phyloP scores from a whole-genome alignment of 2,888 invertebrate species.

The Aelia acuminata region DNA sequence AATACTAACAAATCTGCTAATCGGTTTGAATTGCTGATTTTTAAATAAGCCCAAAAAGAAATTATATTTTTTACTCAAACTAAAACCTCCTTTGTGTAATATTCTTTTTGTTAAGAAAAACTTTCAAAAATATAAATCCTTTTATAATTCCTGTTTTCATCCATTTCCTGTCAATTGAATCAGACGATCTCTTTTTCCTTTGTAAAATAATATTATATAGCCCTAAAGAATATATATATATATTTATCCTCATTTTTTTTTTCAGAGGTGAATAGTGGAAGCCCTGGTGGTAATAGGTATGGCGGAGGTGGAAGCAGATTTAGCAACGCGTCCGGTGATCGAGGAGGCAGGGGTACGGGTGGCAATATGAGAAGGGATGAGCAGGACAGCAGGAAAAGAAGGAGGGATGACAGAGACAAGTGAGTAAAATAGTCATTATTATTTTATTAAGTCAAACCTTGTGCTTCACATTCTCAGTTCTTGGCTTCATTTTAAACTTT shows the following conservation, averaged over 20 bases:
- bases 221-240: neutral
- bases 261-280: slow-evolving; percentile 63
- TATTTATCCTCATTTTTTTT: neutral
- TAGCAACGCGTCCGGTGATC: slow-evolving; percentile 58
- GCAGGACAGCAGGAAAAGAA: slow-evolving; percentile 56
- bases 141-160: neutral
- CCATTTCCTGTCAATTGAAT: neutral
- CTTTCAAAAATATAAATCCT: too few species aligned
- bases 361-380: slow-evolving; percentile 72
- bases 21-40: too few species aligned
- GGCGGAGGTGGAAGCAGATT: slow-evolving; percentile 60
- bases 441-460: neutral
- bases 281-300: slow-evolving; percentile 39
- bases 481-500: too few species aligned
- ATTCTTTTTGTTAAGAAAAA: neutral
- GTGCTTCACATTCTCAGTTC: neutral
- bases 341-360: slow-evolving; percentile 66
- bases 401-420: slow-evolving; percentile 53
- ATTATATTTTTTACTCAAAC: neutral
- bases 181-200: neutral
- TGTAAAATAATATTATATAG: neutral
- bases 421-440: neutral
- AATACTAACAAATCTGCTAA: too few species aligned
- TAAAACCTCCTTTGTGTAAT: neutral
- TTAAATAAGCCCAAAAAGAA: too few species aligned